Percentiles rank a stretch among this genome's conserved stretches.
These are phyloP conservation scores for Pachyseris speciosa DNA, from an alignment of 64 coral and sea anemone genomes.

Conservation along the genomic window DNA sequence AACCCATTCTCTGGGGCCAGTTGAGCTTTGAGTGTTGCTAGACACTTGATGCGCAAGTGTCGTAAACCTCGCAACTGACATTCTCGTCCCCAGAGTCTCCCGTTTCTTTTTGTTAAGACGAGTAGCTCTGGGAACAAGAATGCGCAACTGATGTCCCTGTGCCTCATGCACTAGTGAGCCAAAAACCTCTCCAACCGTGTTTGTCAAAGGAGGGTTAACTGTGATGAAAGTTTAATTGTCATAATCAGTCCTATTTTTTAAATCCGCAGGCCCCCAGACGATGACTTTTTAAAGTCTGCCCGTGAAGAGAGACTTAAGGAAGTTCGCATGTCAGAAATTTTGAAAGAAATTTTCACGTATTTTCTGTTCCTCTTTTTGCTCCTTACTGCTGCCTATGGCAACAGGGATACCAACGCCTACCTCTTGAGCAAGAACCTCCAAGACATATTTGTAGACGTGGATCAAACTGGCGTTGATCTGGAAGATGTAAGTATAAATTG, in stretches of 20 bases:
- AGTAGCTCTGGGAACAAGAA: too few relatives aligned
- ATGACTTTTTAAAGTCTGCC: slow-evolving; percentile 47
- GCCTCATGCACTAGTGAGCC: too few relatives aligned
- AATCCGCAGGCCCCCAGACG: slow-evolving; percentile 70
- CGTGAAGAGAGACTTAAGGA: slow-evolving; percentile 78
- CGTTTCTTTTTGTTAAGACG: too few relatives aligned
- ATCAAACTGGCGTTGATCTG: slow-evolving; percentile 23
- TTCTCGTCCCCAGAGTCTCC: too few relatives aligned
- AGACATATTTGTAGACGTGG: slow-evolving; percentile 66
- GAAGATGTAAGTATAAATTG: slow-evolving; percentile 43
- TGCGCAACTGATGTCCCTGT: too few relatives aligned
- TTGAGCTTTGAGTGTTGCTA: too few relatives aligned
- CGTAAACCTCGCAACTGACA: too few relatives aligned
- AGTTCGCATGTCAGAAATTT: slow-evolving; percentile 69
- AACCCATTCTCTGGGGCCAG: too few relatives aligned
- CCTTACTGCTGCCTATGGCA: slow-evolving; percentile 83
- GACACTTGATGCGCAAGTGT: too few relatives aligned
- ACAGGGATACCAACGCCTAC: slow-evolving; percentile 80
- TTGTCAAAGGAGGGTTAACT: too few relatives aligned
- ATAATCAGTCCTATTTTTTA: background rate
- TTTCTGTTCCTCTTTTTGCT: slow-evolving; percentile 78
- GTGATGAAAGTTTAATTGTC: background rate
- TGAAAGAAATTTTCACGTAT: slow-evolving; percentile 84
- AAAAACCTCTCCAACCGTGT: too few relatives aligned
- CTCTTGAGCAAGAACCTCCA: slow-evolving; percentile 73